phyloP scores from a whole-genome alignment of 2,888 invertebrate genomes.

The Prostheceraeus crozeri region DNA sequence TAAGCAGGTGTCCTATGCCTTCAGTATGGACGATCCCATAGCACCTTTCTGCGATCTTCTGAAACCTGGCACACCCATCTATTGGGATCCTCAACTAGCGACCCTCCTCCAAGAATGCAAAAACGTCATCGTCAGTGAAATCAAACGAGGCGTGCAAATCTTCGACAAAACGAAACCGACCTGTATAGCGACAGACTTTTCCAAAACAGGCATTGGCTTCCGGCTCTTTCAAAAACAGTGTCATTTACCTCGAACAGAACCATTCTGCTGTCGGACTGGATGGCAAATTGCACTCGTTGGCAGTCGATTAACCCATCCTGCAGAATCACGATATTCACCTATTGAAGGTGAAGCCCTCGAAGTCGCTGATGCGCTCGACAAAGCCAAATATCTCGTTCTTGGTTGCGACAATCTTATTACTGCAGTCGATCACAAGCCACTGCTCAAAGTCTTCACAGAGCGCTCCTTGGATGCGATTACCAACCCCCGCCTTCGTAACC shows the following conservation, averaged over 20 bases:
- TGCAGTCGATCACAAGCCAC: constrained; percentile 38
- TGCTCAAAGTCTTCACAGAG: constrained; percentile 39
- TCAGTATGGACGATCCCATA: constrained; percentile 41
- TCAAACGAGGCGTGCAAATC: constrained; percentile 4
- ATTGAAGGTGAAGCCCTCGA: constrained; percentile 27
- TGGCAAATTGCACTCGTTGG: constrained; percentile 25
- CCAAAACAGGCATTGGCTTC: constrained; percentile 28
- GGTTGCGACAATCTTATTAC: constrained; percentile 34
- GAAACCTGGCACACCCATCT: constrained; percentile 36
- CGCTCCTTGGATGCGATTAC: constrained; percentile 36
- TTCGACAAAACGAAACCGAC: constrained; percentile 18
- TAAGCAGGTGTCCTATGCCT: constrained; percentile 40
- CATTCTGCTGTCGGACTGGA: constrained; percentile 38
- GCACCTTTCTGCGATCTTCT: constrained; percentile 40
- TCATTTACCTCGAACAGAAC: background rate
- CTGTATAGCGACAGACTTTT: constrained; percentile 30
- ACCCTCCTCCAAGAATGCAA: constrained; percentile 39
- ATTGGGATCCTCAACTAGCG: constrained; percentile 39
- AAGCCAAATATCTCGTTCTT: constrained; percentile 33
- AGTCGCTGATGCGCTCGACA: constrained; percentile 35
- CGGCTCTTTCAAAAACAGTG: constrained; percentile 28
- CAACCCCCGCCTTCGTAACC: constrained; percentile 23
- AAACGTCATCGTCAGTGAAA: constrained; percentile 33
- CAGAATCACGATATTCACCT: background rate
- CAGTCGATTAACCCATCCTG: constrained; percentile 1